Base-by-base conservation (phyloP, 23 tunicate species). In the Pegea sp. region DNA sequence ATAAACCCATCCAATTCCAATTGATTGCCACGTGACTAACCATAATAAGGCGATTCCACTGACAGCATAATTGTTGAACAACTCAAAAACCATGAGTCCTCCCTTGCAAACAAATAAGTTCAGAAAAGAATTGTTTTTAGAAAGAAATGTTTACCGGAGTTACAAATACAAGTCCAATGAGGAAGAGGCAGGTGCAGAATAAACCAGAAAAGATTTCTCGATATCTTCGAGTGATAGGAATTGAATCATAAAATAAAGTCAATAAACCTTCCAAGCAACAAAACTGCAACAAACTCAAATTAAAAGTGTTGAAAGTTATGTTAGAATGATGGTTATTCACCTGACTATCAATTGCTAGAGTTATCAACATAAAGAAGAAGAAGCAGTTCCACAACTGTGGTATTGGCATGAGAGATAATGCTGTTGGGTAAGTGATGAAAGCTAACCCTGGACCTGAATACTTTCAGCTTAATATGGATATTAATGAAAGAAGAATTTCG, bases 1-100 rank as follows among this genome's bases (percentile, higher is more conserved):
- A 38, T 64, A 73, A 13, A 73, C 59, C 53, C 69, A 69, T 5
- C 66, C 81, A 28, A 73, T 58, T 3, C 61, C 81, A 22, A 73
- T 62, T 4, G 71, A 53, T 49, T 73, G 62, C 71, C 60, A 30
- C 43, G 57, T 38, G 8, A 56, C 70, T n/a, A 73, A 48, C 44
- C 53, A 73, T 26, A 73, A 30, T 22, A 73, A 7, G 16, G 81
- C 56, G 6, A 64, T 73, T 3, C 81, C 81, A 29, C 81, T 56
- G 23, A 64, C 70, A 6, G 81, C 81, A 57, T 64, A 73, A 43
- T 73, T 65, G 65, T 73, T 73, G 59, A 73, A 73, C 22, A 73
- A 33, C 42, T 73, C 71, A 42, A 73, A 73, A 24, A 73, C 32
- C 27, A 64, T 64, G 16, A 73, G 34, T 11, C 81, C 81, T 24